These are phyloP conservation scores for Cosmorhoe ocellata DNA, from an alignment of 2,888 invertebrate genomes.

Conservation along the genomic window DNA sequence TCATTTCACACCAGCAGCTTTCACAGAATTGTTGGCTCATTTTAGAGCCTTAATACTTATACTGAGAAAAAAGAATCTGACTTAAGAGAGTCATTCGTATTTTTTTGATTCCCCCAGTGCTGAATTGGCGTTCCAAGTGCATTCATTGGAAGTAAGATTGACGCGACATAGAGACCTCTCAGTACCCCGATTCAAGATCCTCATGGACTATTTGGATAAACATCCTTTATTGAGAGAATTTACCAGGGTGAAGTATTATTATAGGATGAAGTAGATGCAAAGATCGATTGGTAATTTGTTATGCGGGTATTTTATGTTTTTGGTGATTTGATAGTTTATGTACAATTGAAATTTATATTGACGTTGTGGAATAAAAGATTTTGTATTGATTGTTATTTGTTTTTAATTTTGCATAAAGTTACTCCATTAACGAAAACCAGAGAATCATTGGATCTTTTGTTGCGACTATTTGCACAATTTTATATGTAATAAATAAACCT, in stretches of 20 bases:
- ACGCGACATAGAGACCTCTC: conserved; percentile 83
- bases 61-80: too few species aligned
- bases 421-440: too few species aligned
- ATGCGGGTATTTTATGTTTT: conserved; percentile 8
- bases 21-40: too few species aligned
- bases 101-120: too few species aligned
- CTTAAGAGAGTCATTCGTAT: too few species aligned
- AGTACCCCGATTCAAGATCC: conserved; percentile 63
- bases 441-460: too few species aligned
- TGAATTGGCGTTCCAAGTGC: conserved; percentile 75
- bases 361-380: conserved; percentile 5
- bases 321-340: not conserved
- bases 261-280: conserved; percentile 28
- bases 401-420: not conserved
- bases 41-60: too few species aligned
- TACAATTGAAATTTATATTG: conserved; percentile 1
- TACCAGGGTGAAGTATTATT: conserved; percentile 45
- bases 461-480: too few species aligned
- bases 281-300: not conserved
- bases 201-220: conserved; percentile 66
- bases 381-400: not conserved
- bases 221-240: conserved; percentile 68
- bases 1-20: too few species aligned
- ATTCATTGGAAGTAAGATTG: conserved; percentile 84
- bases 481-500: too few species aligned